phyloP scores from a whole-genome alignment of 2,113 vertebrate genomes.

The Himantopus leucocephalus region DNA sequence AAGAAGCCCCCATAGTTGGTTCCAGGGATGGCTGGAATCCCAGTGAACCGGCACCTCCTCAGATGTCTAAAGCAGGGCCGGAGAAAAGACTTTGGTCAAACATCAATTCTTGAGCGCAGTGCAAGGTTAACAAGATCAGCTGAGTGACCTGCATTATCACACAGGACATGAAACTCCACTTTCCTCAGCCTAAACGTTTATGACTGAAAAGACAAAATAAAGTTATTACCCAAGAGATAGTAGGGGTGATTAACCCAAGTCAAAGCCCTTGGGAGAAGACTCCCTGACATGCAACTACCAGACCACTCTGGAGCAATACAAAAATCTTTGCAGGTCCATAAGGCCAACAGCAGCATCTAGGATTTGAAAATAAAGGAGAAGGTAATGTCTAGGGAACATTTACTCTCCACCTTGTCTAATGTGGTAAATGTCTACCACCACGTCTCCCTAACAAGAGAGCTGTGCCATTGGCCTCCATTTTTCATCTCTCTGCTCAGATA shows the following conservation, averaged over 20 bases:
- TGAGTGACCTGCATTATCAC: background rate
- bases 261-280: background rate
- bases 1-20: background rate
- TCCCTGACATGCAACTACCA: background rate
- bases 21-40: background rate
- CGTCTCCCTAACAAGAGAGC: background rate
- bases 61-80: background rate
- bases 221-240: background rate
- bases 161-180: background rate
- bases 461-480: background rate
- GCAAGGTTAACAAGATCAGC: background rate
- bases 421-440: background rate
- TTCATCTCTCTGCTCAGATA: background rate
- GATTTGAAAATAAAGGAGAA: background rate
- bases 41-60: background rate
- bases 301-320: background rate
- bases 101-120: accelerated
- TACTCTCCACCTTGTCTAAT: background rate
- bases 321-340: background rate
- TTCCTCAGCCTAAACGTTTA: background rate
- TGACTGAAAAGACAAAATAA: background rate
- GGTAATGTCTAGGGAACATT: background rate
- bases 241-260: background rate
- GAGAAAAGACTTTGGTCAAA: background rate
- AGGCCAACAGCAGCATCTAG: background rate